Base-by-base conservation (phyloP, 92 coral and sea anemone species). In the Porites divaricata region DNA sequence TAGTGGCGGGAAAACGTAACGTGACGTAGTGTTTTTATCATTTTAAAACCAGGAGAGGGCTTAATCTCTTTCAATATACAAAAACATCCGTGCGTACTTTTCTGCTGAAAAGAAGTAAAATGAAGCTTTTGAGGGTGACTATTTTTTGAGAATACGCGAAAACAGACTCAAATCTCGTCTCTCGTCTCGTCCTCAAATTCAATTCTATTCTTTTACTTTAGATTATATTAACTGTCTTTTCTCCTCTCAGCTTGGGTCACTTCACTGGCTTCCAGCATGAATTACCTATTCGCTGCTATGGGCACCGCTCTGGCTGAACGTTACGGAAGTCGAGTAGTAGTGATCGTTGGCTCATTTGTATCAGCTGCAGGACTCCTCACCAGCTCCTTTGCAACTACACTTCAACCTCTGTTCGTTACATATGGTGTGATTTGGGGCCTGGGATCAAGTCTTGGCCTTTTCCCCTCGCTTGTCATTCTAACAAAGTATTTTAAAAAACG, bases 201-300 rank as follows among this genome's bases (percentile, higher is more conserved):
- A 35, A 2, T 35, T 35, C 45, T 35, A 35, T 35, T 35, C 45
- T 2, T 35, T 35, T 35, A 2, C 6, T 2, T 35, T 3, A 35
- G 5, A 35, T 35, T 3, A 35, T 35, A 35, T 54, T 54, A 2
- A 54, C 59, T 12, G 13, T 54, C 16, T 15, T 15, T 3, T 54
- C 16, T 54, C 23, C 77, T 83, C 81, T 45, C 87, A 93, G 96
- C 94, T 21, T 93, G 96, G 96, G 94, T 93, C 26, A 89, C 94
- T 10, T 85, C 90, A 11, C 84, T 88, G 1, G 88, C 94, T 8
- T 88, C 93, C 54, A 86, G 94, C 25, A 74, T 79, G 48, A 91
- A 88, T 81, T 93, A 90, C 70, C 84, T 93, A 54, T 90, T 91
- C 73, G 94, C 94, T n/a, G 92, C 94, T 12, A 58, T 93, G 2